Conservation (phyloP, 2,888 invertebrate genomes). For the Anoplius nigerrimus region DNA sequence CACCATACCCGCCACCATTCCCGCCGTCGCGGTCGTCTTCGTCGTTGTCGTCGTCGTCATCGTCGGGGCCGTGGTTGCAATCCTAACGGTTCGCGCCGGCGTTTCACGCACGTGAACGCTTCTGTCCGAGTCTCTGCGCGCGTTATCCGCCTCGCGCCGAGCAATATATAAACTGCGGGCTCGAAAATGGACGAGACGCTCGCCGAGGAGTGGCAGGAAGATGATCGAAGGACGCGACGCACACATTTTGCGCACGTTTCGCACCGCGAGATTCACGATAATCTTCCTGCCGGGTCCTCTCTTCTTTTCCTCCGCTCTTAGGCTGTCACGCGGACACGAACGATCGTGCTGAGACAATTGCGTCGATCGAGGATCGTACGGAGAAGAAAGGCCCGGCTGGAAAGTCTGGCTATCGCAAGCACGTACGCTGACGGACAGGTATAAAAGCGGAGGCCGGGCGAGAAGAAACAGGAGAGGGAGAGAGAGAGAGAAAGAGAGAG, state of each 20-base stretch:
- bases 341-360: conserved; percentile 42
- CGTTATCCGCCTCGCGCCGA: conserved; percentile 52
- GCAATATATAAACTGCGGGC: conserved; percentile 38
- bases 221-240: conserved; percentile 17
- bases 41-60: too few relatives aligned
- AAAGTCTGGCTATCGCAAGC: conserved; percentile 1
- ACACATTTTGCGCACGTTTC: too few relatives aligned
- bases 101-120: conserved; percentile 61
- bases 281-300: too few relatives aligned
- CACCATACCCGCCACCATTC: neutral
- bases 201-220: conserved; percentile 17
- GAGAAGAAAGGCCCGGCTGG: neutral
- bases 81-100: conserved; percentile 63
- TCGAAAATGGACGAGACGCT: conserved; percentile 26
- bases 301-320: conserved; percentile 21
- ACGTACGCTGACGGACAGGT: neutral
- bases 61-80: conserved; percentile 45
- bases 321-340: conserved; percentile 31
- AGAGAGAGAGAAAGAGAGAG: neutral
- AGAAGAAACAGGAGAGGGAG: neutral
- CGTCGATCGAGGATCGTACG: conserved; percentile 19
- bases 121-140: conserved; percentile 28
- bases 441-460: neutral
- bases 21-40: too few relatives aligned
- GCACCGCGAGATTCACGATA: neutral